Base-by-base conservation (phyloP, 2,888 invertebrate genomes). In the Plagodis dolabraria region DNA sequence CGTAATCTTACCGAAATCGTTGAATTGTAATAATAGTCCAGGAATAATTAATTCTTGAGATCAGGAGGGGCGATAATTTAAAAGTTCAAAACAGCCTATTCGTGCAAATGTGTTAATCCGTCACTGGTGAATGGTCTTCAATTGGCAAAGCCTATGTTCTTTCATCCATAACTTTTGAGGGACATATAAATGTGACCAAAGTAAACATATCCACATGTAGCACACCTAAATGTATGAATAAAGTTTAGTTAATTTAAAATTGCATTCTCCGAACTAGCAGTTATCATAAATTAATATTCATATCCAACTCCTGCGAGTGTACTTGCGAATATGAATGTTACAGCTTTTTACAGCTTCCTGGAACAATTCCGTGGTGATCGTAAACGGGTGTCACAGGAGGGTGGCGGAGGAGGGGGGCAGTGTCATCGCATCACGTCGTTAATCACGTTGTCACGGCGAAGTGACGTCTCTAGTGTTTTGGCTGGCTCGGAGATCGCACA, bases 401-500 rank as follows among this genome's bases (percentile, higher is more conserved):
- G 46, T 11, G 47, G 43, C 10, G 35, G 44, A 34, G 47, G 38
- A 33, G 8, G 36, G 52, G 56, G 55, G 53, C 33, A 77, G 79
- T 73, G 74, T 78, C 83, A 80, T 73, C 75, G 74, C 75, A 76
- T 65, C 52, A 36, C 46, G 40, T 87, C 89, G 83, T 90, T 85
- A 86, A 89, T 90, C 88, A 89, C 78, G 71, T 69, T 83, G 88
- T 86, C 87, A 79, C 69, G 80, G 72, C 62, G 59, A 65, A 65
- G 76, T 85, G 82, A 85, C 81, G 77, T 78, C 76, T 79, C 68
- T 71, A 76, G 67, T 72, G 69, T 76, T 82, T 72, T 70, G 72
- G 72, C 77, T 77, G 77, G 80, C 75, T 85, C 42, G 33, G 48
- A 58, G 58, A 12, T 35, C 9, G 47, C 47, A 60, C 55, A 60